Percentiles rank a stretch among this genome's conserved stretches.
Evolutionary conservation across 1,140 invertebrate species (phyloP).

Genomic region (Lepidurus arcticus): DNA sequence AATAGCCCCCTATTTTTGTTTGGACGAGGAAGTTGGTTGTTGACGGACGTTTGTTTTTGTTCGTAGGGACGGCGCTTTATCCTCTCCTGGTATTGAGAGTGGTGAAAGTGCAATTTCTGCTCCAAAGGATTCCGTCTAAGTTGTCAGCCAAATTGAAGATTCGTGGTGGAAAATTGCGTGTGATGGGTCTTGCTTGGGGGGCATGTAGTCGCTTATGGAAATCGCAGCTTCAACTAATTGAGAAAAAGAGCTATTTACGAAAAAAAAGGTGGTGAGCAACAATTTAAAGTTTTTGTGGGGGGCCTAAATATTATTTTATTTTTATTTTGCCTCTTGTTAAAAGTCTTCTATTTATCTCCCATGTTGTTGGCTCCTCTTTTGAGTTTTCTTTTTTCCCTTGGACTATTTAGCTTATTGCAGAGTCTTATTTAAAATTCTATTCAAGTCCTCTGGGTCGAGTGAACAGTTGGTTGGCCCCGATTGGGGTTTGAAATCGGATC

Average conservation of each 20-base stretch:
- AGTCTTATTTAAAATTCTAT: constrained; percentile 15
- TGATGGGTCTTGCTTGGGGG: constrained; percentile 5
- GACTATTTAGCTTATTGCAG: neutral
- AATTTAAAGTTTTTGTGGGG: neutral
- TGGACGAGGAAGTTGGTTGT: neutral
- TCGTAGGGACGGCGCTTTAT: constrained; percentile 1
- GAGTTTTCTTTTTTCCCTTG: neutral
- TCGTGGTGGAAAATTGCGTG: neutral
- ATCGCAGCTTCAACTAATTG: constrained; percentile 4
- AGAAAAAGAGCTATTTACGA: neutral
- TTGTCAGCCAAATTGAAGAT: constrained; percentile 3
- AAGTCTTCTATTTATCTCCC: constrained; percentile 7
- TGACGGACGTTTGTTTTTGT: neutral
- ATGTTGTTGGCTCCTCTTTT: neutral
- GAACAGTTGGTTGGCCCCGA: neutral
- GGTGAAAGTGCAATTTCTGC: constrained; percentile 1
- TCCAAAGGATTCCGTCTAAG: constrained; percentile 17
- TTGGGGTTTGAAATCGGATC: neutral
- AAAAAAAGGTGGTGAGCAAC: neutral
- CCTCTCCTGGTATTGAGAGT: constrained; percentile 9
- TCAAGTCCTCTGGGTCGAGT: neutral
- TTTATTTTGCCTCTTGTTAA: neutral
- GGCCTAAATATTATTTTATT: neutral
- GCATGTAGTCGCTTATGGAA: constrained; percentile 15
- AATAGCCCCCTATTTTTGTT: neutral